Base-by-base conservation (phyloP, 2,797 vertebrate genomes). In the Molossus alvarezi region DNA sequence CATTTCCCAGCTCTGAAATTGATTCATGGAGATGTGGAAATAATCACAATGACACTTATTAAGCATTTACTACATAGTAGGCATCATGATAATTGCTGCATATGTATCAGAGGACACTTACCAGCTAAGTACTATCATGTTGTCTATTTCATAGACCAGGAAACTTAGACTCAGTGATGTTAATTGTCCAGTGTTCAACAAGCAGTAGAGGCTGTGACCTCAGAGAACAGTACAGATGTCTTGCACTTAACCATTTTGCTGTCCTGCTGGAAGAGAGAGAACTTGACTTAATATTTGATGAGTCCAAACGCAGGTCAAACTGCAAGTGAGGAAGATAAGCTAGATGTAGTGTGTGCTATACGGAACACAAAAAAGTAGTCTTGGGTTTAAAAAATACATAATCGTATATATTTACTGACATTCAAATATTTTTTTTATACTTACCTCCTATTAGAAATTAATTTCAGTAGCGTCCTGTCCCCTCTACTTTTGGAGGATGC, bases 251-350 rank as follows among this genome's bases (percentile, higher is more conserved):
- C 14, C n/a, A 51, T 37, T 92, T 20, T 33, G 1, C 21, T 93
- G 1, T 67, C 25, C 5, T 37, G 1, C 37, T 91, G 33, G 45
- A 65, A 58, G 29, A 41, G 2, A 83, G 48, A 94, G 21, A 85
- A 80, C 60, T 87, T 23, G 5, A 62, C 18, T 84, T 60, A 69
- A 87, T 94, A 76, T 60, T 91, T 73, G 83, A 90, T 76, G 33
- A 89, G 21, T 53, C 5, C 51, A 93, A 89, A 71, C 3, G 29
- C 25, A 90, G 33, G 41, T 60, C 48, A 83, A 65, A 57, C 53
- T 76, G 72, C 13, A 88, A 15, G 48, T 60, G 27, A 79, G 55
- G 55, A 83, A 77, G 92, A 83, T 72, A 51, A 83, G 20, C 25
- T 37, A 10, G 13, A 41, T 53, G 21, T 48, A 69, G 14, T 51